Percentiles rank a stretch among this genome's conserved stretches.
These are phyloP conservation scores for Acinonyx jubatus DNA, from an alignment of 2,113 vertebrate genomes.

Conservation along the genomic window DNA sequence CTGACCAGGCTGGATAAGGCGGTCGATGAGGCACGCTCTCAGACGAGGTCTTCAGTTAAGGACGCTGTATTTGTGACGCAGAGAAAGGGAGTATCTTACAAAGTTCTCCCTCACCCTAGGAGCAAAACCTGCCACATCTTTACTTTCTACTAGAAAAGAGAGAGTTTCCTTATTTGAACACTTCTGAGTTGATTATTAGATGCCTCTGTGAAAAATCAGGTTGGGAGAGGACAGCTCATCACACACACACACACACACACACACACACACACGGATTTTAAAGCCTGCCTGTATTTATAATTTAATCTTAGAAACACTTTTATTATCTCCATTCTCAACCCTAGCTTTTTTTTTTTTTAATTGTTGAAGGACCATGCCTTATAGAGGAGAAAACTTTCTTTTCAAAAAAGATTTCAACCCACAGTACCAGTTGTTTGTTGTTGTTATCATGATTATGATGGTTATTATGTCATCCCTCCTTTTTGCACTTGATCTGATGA, in stretches of 20 bases:
- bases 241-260: neutral
- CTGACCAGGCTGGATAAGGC: conserved; percentile 86
- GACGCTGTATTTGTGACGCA: conserved; percentile 69
- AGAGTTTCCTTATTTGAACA: conserved; percentile 73
- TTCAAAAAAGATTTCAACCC: conserved; percentile 16
- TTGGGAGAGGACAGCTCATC: conserved; percentile 2
- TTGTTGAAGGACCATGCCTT: conserved; percentile 22
- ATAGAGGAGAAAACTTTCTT: neutral
- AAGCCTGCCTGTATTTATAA: conserved; percentile 34
- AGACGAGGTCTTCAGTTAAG: conserved; percentile 82
- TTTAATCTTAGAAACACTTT: conserved; percentile 55
- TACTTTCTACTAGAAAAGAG: conserved; percentile 79
- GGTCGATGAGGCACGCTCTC: conserved; percentile 84
- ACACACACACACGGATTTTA: neutral
- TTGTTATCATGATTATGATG: conserved; percentile 53
- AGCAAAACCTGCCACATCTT: conserved; percentile 89
- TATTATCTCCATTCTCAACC: neutral
- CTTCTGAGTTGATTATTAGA: conserved; percentile 73
- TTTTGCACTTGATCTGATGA: conserved; percentile 58
- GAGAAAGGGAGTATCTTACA: conserved; percentile 81
- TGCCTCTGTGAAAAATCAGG: conserved; percentile 70
- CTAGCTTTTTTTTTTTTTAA: neutral
- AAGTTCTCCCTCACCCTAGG: conserved; percentile 83
- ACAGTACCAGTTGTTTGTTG: conserved; percentile 64
- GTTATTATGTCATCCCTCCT: conserved; percentile 56